A percentile compares a stretch with the other conserved stretches of the same genome.
Conservation (phyloP, 1,140 invertebrate species). For the Drosophila lini region DNA sequence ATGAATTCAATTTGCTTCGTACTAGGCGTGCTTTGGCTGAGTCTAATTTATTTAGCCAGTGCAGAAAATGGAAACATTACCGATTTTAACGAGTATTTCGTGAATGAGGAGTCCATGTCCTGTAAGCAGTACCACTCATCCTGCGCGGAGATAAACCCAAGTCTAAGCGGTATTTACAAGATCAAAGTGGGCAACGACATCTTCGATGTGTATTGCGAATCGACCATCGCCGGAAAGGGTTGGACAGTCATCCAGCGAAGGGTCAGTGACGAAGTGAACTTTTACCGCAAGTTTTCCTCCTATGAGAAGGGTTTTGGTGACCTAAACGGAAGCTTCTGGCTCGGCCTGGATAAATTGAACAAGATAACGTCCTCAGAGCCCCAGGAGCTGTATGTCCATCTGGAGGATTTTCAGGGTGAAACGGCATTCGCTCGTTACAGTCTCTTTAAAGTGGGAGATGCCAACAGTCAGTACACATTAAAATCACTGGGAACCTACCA, state of each 20-base stretch:
- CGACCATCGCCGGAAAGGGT: neutral
- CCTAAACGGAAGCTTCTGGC: neutral
- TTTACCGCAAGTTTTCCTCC: neutral
- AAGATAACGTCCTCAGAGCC: neutral
- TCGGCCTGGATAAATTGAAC: neutral
- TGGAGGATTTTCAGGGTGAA: neutral
- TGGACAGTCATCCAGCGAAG: neutral
- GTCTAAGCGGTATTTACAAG: neutral
- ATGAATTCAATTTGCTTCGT: neutral
- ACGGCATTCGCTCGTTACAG: neutral
- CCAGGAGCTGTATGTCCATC: neutral
- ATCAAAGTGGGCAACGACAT: constrained; percentile 1
- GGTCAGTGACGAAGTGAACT: neutral
- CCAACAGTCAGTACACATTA: neutral
- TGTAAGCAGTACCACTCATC: neutral
- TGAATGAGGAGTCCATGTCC: neutral
- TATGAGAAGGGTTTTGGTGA: constrained; percentile 1
- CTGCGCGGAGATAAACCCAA: neutral
- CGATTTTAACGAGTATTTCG: neutral
- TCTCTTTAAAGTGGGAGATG: neutral
- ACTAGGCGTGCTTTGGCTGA: neutral
- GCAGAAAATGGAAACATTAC: neutral
- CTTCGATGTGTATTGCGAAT: constrained; percentile 2
- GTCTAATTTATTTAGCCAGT: neutral
- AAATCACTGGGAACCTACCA: neutral